Evolutionary conservation across 2,888 invertebrate genomes (phyloP).

Genomic region (Chaetogeoica ovagalla): DNA sequence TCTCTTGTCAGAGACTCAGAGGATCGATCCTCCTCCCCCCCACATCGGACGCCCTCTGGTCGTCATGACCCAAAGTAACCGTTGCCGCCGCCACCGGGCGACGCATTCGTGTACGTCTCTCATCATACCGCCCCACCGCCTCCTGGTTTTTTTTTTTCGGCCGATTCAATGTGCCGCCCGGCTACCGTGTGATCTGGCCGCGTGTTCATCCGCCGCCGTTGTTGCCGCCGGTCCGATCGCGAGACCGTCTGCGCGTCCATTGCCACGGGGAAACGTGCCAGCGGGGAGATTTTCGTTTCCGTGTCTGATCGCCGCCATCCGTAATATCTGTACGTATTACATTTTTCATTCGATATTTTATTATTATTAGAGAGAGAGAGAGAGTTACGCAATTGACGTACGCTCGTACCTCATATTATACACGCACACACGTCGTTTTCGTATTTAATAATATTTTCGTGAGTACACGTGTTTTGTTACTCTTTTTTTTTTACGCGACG

Average conservation of each 20-base stretch:
- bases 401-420: no score
- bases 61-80: constrained; percentile 52
- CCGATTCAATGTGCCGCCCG: constrained; percentile 48
- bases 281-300: not conserved
- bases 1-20: constrained; percentile 49
- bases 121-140: constrained; percentile 16
- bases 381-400: no score
- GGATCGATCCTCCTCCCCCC: constrained; percentile 50
- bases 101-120: constrained; percentile 48
- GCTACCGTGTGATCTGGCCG: constrained; percentile 47
- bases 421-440: no score
- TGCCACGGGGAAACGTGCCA: not conserved
- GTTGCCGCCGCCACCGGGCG: constrained; percentile 36
- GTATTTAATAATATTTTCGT: no score
- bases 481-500: no score
- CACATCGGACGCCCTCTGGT: constrained; percentile 49
- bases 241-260: no score
- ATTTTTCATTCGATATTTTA: no score
- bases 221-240: not conserved
- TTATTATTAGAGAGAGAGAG: no score
- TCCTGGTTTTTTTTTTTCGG: constrained; percentile 16
- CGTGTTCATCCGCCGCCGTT: constrained; percentile 23
- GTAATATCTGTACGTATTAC: constrained; percentile 4
- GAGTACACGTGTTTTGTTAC: no score
- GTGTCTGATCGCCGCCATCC: not conserved